Base-by-base conservation (phyloP, 1,140 invertebrate species). In the Orius insidiosus region DNA sequence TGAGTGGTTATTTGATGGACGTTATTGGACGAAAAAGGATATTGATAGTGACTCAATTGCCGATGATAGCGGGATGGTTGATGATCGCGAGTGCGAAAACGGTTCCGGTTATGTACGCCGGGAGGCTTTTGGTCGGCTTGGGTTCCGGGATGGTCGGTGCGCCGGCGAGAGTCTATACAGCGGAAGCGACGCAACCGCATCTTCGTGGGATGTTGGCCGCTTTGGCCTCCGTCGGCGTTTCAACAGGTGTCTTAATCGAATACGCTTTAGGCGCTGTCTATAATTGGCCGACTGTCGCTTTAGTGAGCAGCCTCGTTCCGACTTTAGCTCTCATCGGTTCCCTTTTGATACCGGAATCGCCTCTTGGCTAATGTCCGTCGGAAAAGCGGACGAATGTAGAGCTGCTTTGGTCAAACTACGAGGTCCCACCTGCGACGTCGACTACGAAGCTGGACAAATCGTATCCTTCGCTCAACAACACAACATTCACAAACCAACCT, bases 1-100 rank as follows among this genome's bases (percentile, higher is more conserved):
- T 77, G 5, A 77, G 77, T 45, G 78, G 78, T 0, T 75, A 77
- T 42, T 60, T 81, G 51, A 80, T 80, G 74, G 79, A 82, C 55
- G 55, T 60, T 42, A 66, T 78, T 30, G 78, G 79, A 0, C 60
- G 79, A 16, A 71, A 74, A 48, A 58, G 65, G 1, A 77, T 76
- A 1, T 61, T 82, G 8, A 74, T 80, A 44, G 54, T 78, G 14
- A 78, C 76, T 0, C 73, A 79, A 54, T 59, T 80, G 7, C 79
- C 79, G 1, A 67, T 77, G 2, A 69, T 80, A 15, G 31, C 76
- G 0, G 79, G 78, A 2, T 82, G 78, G 78, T 58, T 79, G 0
- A 56, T 78, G 2, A 71, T 80, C 13, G 64, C 68, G 1, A 64
- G 58, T 14, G 72, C 76, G 0, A 62, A 65, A 3, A 67, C 72